These are phyloP conservation scores for Eristalis pertinax DNA, from an alignment of 2,888 invertebrate genomes.

Conservation along the genomic window DNA sequence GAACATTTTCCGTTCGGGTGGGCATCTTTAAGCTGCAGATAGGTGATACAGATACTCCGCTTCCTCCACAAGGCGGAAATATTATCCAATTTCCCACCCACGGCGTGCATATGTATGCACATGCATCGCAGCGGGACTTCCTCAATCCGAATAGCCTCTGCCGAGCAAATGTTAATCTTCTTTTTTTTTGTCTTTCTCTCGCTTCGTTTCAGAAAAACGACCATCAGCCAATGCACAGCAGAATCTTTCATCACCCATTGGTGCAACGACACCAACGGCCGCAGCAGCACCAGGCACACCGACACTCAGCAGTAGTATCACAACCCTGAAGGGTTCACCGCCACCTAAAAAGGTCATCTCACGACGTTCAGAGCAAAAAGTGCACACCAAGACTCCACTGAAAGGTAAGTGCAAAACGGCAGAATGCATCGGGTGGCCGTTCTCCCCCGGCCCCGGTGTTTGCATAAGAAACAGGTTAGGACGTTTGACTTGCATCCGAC, in stretches of 20 bases:
- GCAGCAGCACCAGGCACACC: conserved; percentile 66
- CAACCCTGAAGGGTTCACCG: conserved; percentile 74
- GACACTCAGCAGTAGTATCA: conserved; percentile 71
- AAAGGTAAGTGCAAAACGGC: conserved; percentile 73
- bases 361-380: conserved; percentile 72
- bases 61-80: not conserved
- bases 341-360: conserved; percentile 74
- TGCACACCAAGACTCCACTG: conserved; percentile 72
- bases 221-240: conserved; percentile 52
- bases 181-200: conserved; percentile 17
- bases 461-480: conserved; percentile 58
- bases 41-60: not conserved
- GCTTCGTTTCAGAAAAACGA: conserved; percentile 73
- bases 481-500: conserved; percentile 62
- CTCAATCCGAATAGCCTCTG: not conserved
- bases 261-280: conserved; percentile 62
- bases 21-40: not conserved
- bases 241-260: conserved; percentile 62
- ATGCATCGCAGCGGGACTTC: not conserved
- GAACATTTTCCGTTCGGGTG: not conserved
- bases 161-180: not conserved
- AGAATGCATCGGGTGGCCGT: not conserved
- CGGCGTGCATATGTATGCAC: not conserved
- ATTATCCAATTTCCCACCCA: conserved; percentile 8
- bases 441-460: conserved; percentile 14